Percentiles rank a stretch among this genome's conserved stretches.
These are phyloP conservation scores for Cataglyphis albicans DNA, from an alignment of 2,888 invertebrate species.

Conservation along the genomic window DNA sequence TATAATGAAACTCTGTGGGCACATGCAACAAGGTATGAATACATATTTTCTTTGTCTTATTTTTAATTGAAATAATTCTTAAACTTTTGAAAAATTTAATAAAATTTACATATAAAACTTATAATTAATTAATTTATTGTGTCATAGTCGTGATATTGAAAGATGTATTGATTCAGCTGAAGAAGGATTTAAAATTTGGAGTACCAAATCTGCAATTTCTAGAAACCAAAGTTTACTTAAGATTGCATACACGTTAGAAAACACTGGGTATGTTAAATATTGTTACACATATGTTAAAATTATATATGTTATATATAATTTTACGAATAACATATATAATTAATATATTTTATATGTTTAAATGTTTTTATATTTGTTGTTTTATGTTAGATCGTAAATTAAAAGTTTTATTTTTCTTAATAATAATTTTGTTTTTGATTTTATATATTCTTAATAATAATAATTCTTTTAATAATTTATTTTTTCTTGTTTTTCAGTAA, in stretches of 20 bases:
- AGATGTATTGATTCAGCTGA: constrained; percentile 20
- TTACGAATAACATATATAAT: no score
- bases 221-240: not conserved
- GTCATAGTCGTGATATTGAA: constrained; percentile 5
- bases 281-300: not conserved
- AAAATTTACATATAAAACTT: not conserved
- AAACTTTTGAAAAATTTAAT: not conserved
- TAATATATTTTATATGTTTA: not conserved
- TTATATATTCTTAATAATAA: not conserved
- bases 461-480: not conserved
- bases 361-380: not conserved
- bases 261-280: constrained; percentile 1
- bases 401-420: not conserved
- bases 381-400: not conserved
- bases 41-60: not conserved
- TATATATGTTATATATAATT: not conserved
- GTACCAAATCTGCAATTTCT: not conserved
- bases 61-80: not conserved
- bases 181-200: constrained; percentile 29
- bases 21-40: constrained; percentile 2
- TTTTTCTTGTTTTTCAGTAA: not conserved
- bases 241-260: constrained; percentile 4
- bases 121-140: constrained; percentile 1
- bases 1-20: not conserved
- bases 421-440: not conserved